Evolutionary conservation across 1,140 invertebrate species (phyloP).

Genomic region (Drosophila obscura): DNA sequence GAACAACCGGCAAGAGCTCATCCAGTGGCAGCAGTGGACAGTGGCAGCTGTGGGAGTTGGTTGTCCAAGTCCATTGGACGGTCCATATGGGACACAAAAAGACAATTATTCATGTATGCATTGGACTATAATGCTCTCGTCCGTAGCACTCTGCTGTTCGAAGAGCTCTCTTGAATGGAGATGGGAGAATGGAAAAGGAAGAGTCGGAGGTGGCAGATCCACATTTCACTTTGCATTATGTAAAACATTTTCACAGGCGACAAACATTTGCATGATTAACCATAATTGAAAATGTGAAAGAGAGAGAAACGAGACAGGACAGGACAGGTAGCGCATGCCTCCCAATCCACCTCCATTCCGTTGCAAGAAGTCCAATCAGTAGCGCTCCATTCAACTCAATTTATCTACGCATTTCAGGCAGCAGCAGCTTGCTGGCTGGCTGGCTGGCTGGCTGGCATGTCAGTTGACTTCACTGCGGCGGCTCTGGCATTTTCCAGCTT

Average conservation of each 20-base stretch:
- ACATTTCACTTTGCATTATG: conserved; percentile 80
- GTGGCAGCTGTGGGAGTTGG: conserved; percentile 33
- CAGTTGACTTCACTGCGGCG: conserved; percentile 51
- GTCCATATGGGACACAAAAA: conserved; percentile 41
- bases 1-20: background rate
- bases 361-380: conserved; percentile 59
- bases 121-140: conserved; percentile 40
- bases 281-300: conserved; percentile 79
- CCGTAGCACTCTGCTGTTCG: too few species aligned
- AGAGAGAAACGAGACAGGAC: background rate
- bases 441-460: background rate
- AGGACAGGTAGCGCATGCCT: conserved; percentile 12
- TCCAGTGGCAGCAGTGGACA: conserved; percentile 4
- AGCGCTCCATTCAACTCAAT: conserved; percentile 72
- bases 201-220: background rate
- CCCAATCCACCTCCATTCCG: background rate
- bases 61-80: conserved; percentile 5
- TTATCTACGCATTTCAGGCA: conserved; percentile 73
- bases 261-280: conserved; percentile 82
- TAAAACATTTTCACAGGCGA: conserved; percentile 79
- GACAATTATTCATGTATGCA: conserved; percentile 80
- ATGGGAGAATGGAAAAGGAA: background rate
- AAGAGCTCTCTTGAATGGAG: conserved; percentile 41
- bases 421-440: conserved; percentile 23
- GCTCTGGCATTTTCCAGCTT: conserved; percentile 46